Conservation (phyloP, 37 sponge, comb jelly and placozoan species). For the Halichondria panicea region DNA sequence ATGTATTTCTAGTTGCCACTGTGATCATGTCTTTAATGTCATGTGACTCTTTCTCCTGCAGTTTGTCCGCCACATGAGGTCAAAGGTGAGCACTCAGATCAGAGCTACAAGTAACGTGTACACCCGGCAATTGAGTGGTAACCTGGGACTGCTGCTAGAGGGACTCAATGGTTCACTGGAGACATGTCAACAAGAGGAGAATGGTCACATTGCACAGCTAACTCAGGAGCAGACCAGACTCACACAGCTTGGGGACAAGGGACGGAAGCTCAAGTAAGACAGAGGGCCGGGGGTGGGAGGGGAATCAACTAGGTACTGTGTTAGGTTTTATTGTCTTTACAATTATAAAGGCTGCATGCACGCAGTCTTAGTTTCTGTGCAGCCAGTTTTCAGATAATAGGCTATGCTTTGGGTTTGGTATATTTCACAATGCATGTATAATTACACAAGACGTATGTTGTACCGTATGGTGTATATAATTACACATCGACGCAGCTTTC, state of each 20-base stretch:
- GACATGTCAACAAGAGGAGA: neutral
- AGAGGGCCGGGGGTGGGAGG: too few species aligned
- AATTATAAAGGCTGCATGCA: too few species aligned
- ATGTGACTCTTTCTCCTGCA: neutral
- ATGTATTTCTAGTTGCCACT: too few species aligned
- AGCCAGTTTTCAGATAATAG: neutral
- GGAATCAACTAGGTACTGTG: too few species aligned
- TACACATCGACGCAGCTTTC: too few species aligned
- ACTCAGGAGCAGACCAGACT: neutral
- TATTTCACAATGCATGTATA: neutral
- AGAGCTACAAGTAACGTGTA: neutral
- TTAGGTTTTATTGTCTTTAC: too few species aligned
- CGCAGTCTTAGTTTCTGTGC: too few species aligned
- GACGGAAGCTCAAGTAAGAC: slow-evolving; percentile 9
- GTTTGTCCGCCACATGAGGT: slow-evolving; percentile 22
- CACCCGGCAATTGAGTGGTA: neutral
- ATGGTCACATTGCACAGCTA: neutral
- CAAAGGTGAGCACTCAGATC: neutral
- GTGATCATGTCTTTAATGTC: slow-evolving; percentile 37
- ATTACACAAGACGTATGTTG: neutral
- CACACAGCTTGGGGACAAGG: slow-evolving; percentile 6
- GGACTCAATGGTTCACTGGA: neutral
- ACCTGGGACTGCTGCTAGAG: slow-evolving; percentile 5
- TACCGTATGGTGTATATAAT: too few species aligned
- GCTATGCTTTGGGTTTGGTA: neutral